Evolutionary conservation across 2,797 vertebrate genomes (phyloP).

Genomic region (Salarias fasciatus): DNA sequence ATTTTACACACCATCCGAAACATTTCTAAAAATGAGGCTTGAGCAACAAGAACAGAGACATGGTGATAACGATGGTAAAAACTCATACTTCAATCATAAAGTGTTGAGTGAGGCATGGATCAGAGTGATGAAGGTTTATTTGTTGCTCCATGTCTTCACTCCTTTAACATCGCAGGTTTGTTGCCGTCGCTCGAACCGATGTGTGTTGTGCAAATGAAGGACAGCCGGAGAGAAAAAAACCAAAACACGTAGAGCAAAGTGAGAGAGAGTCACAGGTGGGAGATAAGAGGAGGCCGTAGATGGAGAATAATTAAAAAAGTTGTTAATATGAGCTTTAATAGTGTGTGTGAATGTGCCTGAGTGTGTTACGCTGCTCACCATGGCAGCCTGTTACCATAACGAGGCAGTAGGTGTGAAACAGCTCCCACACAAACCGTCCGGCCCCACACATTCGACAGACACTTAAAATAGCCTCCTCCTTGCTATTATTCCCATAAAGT

Average conservation of each 20-base stretch:
- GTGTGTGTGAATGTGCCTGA: constrained; percentile 35
- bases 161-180: not conserved
- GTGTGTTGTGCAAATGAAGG: constrained; percentile 5
- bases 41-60: no score
- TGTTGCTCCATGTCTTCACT: not conserved
- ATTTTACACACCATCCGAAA: no score
- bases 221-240: not conserved
- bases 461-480: constrained; percentile 20
- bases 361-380: constrained; percentile 40
- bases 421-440: constrained; percentile 49
- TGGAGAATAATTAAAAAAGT: not conserved
- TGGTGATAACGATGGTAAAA: no score
- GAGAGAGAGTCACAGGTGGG: not conserved
- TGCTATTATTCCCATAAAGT: no score
- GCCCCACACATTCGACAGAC: constrained; percentile 20
- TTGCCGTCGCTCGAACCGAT: not conserved
- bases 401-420: constrained; percentile 48
- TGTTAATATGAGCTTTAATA: constrained; percentile 10
- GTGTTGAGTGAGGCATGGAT: no score
- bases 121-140: not conserved
- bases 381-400: constrained; percentile 57
- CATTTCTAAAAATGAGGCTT: no score
- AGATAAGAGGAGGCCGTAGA: not conserved
- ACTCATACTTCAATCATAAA: no score
- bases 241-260: not conserved